Percentiles rank a stretch among this genome's conserved stretches.
Conservation (phyloP, 1,140 invertebrate genomes). For the Mizuhopecten yessoensis region DNA sequence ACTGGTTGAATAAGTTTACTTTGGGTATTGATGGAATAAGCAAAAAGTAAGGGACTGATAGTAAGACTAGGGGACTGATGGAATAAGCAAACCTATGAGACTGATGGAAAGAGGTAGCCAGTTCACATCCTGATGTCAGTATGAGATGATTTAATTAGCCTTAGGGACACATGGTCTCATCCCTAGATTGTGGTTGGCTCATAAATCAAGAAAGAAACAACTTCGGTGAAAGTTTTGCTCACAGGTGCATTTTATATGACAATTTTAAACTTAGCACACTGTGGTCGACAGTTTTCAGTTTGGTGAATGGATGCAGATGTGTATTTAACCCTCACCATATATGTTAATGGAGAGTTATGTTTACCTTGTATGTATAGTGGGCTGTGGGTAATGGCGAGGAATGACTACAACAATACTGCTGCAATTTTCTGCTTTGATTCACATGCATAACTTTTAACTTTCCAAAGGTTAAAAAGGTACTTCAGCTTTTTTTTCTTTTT, state of each 20-base stretch:
- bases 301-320: not conserved
- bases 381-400: not conserved
- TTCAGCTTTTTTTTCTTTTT: not conserved
- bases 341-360: not conserved
- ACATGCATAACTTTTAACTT: constrained; percentile 9
- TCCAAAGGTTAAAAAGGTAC: constrained; percentile 25
- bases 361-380: not conserved
- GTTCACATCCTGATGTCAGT: too few relatives aligned
- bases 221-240: not conserved
- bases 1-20: too few relatives aligned
- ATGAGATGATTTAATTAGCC: not conserved
- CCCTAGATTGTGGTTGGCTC: too few relatives aligned
- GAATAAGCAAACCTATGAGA: not conserved
- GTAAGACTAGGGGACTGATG: not conserved
- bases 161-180: too few relatives aligned
- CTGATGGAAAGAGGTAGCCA: not conserved
- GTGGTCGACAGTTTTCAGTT: not conserved
- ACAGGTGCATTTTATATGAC: not conserved
- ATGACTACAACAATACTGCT: not conserved
- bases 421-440: constrained; percentile 34
- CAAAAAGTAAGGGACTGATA: too few relatives aligned
- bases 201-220: not conserved
- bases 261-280: not conserved
- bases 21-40: too few relatives aligned
- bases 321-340: not conserved